Conservation (phyloP, 2,888 invertebrate genomes). For the Mimumesa dahlbomi region DNA sequence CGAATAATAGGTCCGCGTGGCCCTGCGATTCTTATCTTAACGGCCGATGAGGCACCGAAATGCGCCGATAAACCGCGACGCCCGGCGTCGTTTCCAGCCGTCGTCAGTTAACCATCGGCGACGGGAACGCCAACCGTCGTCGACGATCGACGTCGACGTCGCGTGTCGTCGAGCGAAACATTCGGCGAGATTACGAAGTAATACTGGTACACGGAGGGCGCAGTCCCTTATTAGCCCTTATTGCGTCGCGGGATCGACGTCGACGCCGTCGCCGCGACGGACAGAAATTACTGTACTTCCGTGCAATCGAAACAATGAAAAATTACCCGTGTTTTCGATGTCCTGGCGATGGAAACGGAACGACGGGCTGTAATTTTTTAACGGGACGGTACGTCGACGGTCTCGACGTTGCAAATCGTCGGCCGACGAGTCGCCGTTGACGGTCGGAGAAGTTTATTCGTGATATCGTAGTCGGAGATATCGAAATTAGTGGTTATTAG, state of each 20-base stretch:
- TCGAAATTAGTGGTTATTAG: no score
- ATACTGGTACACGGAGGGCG: conserved; percentile 17
- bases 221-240: conserved; percentile 37
- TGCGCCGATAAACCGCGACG: conserved; percentile 38
- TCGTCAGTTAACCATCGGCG: conserved; percentile 16
- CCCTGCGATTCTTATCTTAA: conserved; percentile 53
- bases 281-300: conserved; percentile 25
- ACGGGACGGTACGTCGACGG: no score
- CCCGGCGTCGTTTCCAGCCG: conserved; percentile 5
- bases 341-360: no score
- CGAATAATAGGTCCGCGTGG: conserved; percentile 42
- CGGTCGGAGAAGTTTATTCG: no score
- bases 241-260: background rate
- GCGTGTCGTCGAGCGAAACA: conserved; percentile 16
- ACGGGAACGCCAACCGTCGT: background rate
- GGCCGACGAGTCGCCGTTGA: no score
- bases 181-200: conserved; percentile 27
- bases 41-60: conserved; percentile 51
- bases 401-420: no score
- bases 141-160: background rate
- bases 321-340: background rate
- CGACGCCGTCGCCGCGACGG: conserved; percentile 5
- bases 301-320: background rate
- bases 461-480: no score
- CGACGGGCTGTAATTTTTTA: no score